Percentiles rank a stretch among this genome's conserved stretches.
Evolutionary conservation across 1,140 invertebrate genomes (phyloP).

Genomic region (Brachionus paranguensis): DNA sequence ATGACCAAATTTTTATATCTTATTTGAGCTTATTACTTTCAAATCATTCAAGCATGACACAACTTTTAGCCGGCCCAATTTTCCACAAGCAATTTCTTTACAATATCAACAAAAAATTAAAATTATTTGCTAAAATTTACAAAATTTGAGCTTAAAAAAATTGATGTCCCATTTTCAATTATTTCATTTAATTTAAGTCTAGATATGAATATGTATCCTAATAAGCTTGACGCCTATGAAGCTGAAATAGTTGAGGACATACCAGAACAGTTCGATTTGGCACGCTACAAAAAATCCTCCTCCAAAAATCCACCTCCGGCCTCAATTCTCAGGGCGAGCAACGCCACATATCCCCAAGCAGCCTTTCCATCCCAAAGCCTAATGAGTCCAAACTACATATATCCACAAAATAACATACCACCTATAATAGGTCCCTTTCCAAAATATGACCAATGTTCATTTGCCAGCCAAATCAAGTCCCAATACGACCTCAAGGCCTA

Average conservation of each 20-base stretch:
- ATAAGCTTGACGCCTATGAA: slow-evolving; percentile 20
- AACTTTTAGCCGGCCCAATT: slow-evolving; percentile 34
- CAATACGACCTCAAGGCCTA: background rate
- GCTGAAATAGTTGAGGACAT: slow-evolving; percentile 30
- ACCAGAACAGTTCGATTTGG: slow-evolving; percentile 28
- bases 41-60: slow-evolving; percentile 16
- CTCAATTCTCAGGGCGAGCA: background rate
- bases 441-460: background rate
- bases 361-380: background rate
- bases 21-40: background rate
- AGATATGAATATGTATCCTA: slow-evolving; percentile 7
- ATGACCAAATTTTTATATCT: background rate
- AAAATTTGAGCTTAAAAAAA: slow-evolving; percentile 7
- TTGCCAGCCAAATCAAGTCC: background rate
- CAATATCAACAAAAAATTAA: background rate
- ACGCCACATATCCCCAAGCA: background rate
- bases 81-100: background rate
- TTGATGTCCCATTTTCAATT: slow-evolving; percentile 1
- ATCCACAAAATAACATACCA: background rate
- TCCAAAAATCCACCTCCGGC: background rate
- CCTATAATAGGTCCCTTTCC: background rate
- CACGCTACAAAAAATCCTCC: slow-evolving; percentile 3
- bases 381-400: background rate
- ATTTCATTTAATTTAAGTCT: slow-evolving; percentile 3
- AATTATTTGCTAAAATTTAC: background rate